Evolutionary conservation across 2,113 vertebrate genomes (phyloP).

Genomic region (Oreotrochilus melanogaster): DNA sequence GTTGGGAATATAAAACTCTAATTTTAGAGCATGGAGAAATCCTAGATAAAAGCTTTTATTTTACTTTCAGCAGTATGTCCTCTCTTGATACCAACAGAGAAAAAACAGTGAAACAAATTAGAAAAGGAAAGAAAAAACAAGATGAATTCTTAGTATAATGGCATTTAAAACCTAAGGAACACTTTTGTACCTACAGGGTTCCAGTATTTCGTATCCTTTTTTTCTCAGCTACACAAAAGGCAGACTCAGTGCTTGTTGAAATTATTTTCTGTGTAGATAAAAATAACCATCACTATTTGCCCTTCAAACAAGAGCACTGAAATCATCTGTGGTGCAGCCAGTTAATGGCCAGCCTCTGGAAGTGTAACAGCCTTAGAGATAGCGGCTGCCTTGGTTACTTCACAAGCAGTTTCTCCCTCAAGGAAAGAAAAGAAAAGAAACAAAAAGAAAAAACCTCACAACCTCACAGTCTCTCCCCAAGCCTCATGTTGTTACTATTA

Average conservation of each 20-base stretch:
- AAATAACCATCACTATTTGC: background rate
- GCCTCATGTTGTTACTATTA: background rate
- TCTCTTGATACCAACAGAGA: background rate
- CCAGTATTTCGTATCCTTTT: background rate
- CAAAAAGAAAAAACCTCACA: background rate
- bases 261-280: background rate
- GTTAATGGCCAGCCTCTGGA: background rate
- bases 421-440: background rate
- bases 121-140: background rate
- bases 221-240: background rate
- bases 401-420: background rate
- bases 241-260: background rate
- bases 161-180: background rate
- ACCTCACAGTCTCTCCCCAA: background rate
- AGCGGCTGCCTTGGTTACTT: background rate
- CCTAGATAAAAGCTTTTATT: conserved; percentile 27
- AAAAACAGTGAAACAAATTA: background rate
- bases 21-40: background rate
- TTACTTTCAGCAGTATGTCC: conserved; percentile 7
- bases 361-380: background rate
- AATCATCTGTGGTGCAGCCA: background rate
- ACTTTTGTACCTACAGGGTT: background rate
- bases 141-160: background rate
- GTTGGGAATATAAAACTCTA: background rate
- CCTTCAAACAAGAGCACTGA: background rate